Evolutionary conservation across 2,888 invertebrate species (phyloP).

Genomic region (Chorisops tibialis): DNA sequence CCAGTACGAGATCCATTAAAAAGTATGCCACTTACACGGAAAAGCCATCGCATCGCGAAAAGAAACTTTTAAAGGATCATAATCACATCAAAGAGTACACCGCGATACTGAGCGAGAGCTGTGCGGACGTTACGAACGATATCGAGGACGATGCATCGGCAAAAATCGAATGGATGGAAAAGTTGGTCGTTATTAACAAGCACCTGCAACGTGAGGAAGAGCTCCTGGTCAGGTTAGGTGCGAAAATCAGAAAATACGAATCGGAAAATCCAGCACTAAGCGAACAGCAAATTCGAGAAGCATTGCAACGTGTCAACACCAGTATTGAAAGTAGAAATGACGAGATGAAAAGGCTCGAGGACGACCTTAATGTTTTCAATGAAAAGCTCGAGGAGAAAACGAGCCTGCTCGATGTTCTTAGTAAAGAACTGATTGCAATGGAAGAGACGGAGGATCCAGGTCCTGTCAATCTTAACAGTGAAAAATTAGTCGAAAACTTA

Average conservation of each 20-base stretch:
- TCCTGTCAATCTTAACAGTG: neutral
- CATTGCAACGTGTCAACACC: slow-evolving; percentile 56
- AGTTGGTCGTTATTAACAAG: slow-evolving; percentile 69
- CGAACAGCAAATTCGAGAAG: slow-evolving; percentile 54
- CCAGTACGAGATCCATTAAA: neutral
- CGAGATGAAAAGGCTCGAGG: slow-evolving; percentile 57
- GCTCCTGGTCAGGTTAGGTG: slow-evolving; percentile 63
- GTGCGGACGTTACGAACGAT: slow-evolving; percentile 35
- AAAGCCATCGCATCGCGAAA: slow-evolving; percentile 53
- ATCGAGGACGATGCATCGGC: slow-evolving; percentile 55
- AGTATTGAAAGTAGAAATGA: slow-evolving; percentile 54
- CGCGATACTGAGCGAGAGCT: slow-evolving; percentile 46
- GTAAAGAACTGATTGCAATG: slow-evolving; percentile 49
- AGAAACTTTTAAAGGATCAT: slow-evolving; percentile 57
- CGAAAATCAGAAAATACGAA: slow-evolving; percentile 61
- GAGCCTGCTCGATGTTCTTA: slow-evolving; percentile 57
- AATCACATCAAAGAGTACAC: slow-evolving; percentile 56
- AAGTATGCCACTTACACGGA: slow-evolving; percentile 18
- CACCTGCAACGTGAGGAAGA: slow-evolving; percentile 72
- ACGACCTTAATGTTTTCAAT: slow-evolving; percentile 55
- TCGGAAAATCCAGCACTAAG: slow-evolving; percentile 50
- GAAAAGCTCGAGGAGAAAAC: slow-evolving; percentile 57
- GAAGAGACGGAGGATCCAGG: neutral
- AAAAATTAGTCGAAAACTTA: slow-evolving; percentile 29
- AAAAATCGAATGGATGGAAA: slow-evolving; percentile 70